A percentile compares a stretch with the other conserved stretches of the same genome.
phyloP scores from a whole-genome alignment of 2,888 invertebrate species.

The Drosophila formosana region DNA sequence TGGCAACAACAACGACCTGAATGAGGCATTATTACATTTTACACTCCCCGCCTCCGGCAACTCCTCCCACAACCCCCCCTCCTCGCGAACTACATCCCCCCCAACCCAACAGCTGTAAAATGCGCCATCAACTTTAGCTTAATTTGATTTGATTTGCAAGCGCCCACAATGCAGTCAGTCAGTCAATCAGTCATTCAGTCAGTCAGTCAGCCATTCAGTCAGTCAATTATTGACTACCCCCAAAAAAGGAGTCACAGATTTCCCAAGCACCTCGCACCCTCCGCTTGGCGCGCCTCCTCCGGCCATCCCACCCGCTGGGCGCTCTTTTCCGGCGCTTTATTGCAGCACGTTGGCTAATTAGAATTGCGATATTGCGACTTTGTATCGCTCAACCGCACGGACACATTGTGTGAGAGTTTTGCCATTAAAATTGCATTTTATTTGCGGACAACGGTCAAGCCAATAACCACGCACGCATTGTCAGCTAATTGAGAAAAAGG shows the following conservation, averaged over 20 bases:
- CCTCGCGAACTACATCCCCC: too few species aligned
- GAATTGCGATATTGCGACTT: conserved; percentile 53
- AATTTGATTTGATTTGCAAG: conserved; percentile 70
- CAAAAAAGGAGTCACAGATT: not conserved
- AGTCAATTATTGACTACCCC: not conserved
- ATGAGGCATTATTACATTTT: conserved; percentile 58
- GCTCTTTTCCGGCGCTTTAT: conserved; percentile 63
- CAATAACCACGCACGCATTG: conserved; percentile 11
- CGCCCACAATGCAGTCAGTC: conserved; percentile 33
- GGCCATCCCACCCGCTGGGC: not conserved
- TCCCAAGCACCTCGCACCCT: conserved; percentile 11
- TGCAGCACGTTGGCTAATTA: conserved; percentile 70
- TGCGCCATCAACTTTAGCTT: conserved; percentile 68
- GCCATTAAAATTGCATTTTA: conserved; percentile 70
- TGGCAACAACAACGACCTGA: conserved; percentile 25
- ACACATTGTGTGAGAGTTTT: conserved; percentile 61
- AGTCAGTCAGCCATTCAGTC: conserved; percentile 12
- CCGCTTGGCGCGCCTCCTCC: not conserved
- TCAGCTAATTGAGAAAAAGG: conserved; percentile 30
- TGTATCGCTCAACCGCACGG: conserved; percentile 25
- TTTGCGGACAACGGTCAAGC: conserved; percentile 58
- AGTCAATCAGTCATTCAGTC: conserved; percentile 9
- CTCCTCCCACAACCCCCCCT: not conserved
- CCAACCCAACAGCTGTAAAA: conserved; percentile 50
- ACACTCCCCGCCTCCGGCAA: conserved; percentile 24